Base-by-base conservation (phyloP, 2,113 vertebrate genomes). In the Anolis sagrei region DNA sequence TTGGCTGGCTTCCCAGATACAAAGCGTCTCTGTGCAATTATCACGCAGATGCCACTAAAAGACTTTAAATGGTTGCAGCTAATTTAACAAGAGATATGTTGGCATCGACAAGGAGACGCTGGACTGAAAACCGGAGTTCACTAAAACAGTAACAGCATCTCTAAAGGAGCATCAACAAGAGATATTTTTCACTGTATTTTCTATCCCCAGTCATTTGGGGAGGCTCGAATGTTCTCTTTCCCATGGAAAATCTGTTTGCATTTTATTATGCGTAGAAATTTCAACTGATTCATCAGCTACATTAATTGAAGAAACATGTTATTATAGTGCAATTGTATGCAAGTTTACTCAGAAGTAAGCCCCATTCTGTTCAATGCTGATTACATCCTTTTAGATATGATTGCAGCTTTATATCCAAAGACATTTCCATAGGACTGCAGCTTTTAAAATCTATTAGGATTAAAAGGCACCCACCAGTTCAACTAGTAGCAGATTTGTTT, bases 1-100 rank as follows among this genome's bases (percentile, higher is more conserved):
- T 95, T 96, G 96, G 96, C 96, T 69, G 70, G 89, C 82, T 95
- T 96, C 96, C 96, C 96, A 93, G 96, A 92, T 93, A 92, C 23
- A 94, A 95, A 94, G 90, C 87, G 91, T 95, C 94, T 95, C 95
- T 92, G 68, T 91, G 91, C 88, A 95, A 96, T 96, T 94, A 95
- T 84, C 90, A 94, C 91, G 93, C 95, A 96, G 96, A 96, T 96
- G 95, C 92, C 88, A 85, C 92, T 80, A 90, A 93, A 93, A 92
- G 94, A 93, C 93, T 93, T 93, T 91, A 92, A 94, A 94, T 93
- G 93, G 92, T 87, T 91, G 93, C 88, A 92, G 93, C 91, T 96
- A 94, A 96, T 95, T 95, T 95, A 95, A 91, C 93, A 92, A 83
- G 89, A 94, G 93, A 86, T 85, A 36, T 66, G 81, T 49, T 94